Base-by-base conservation (phyloP, 1,140 invertebrate genomes). In the Ooceraea biroi region DNA sequence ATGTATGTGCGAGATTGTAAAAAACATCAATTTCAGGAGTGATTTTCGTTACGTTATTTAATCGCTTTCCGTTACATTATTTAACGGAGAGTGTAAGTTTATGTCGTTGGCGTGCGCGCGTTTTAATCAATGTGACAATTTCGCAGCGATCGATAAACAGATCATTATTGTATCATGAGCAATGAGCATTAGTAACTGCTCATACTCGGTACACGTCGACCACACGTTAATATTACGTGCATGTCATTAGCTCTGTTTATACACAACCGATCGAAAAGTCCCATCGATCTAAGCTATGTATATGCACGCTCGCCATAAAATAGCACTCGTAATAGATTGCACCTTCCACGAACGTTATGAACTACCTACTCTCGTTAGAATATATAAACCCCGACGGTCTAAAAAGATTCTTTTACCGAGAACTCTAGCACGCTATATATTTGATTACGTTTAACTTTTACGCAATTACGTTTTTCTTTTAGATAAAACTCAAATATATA, bases 181-280 rank as follows among this genome's bases (percentile, higher is more conserved):
- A 25, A 25, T 46, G 65, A 48, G 50, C 30, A 57, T 57, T 68
- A 68, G 48, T 19, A 48, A 36, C 30, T 57, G n/a, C 36, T 7
- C 44, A 4, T n/a, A 5, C 36, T 68, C 63, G 52, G 19, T n/a
- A 19, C 61, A 44, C 17, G 17, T 8, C 65, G 76, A 50, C n/a
- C 14, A n/a, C 50, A 25, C 50, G 55, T 80, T 69, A 57, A 30
- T 36, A 41, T 80, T 80, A 80, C 50, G 50, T 80, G 50, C 36
- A 69, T 44, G 83, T 88, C 82, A 84, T 87, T 87, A 88, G 71
- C n/a, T 46, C 58, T 87, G 85, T 84, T 88, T 85, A 84, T 88
- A 88, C 86, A 66, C 85, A 84, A 84, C 82, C 85, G 85, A 88
- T 88, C 86, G 86, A 88, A 87, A 80, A 72, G 17, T n/a, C 50